These are phyloP conservation scores for Rhadina sibilatrix DNA, from an alignment of 2,113 vertebrate genomes.

Conservation along the genomic window DNA sequence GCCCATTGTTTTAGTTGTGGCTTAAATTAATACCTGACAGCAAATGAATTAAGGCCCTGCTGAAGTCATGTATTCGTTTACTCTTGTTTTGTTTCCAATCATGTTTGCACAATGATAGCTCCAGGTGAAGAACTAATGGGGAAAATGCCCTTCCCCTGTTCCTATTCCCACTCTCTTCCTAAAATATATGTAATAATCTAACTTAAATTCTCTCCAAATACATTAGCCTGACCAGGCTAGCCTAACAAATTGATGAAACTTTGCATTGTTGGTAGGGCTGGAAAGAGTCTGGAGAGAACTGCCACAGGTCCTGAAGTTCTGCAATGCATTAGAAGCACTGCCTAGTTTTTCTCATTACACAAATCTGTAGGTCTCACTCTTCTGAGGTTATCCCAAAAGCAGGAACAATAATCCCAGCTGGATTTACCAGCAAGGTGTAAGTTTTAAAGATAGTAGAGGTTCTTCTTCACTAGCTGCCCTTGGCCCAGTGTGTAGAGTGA, in stretches of 20 bases:
- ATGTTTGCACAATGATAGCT: background rate
- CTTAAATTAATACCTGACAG: slow-evolving; percentile 61
- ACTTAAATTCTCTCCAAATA: background rate
- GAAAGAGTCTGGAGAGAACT: background rate
- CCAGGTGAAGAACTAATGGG: slow-evolving; percentile 27
- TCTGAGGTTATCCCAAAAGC: background rate
- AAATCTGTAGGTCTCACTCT: background rate
- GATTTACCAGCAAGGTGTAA: background rate
- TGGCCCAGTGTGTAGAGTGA: background rate
- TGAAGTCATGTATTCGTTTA: slow-evolving; percentile 14
- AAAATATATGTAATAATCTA: slow-evolving; percentile 16
- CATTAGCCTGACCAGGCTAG: background rate
- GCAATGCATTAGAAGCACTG: background rate
- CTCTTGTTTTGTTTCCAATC: background rate
- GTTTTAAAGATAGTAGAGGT: background rate
- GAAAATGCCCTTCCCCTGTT: slow-evolving; percentile 1
- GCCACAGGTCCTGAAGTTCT: background rate
- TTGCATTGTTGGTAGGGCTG: background rate
- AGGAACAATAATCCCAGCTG: background rate
- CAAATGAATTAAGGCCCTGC: slow-evolving; percentile 12
- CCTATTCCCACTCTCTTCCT: background rate
- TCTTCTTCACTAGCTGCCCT: background rate
- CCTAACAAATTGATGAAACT: background rate
- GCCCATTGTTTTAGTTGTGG: background rate
- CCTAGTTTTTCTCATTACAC: background rate